A percentile compares a stretch with the other conserved stretches of the same genome.
phyloP scores from a whole-genome alignment of 2,888 invertebrate genomes.

The Melinaea menophilus region DNA sequence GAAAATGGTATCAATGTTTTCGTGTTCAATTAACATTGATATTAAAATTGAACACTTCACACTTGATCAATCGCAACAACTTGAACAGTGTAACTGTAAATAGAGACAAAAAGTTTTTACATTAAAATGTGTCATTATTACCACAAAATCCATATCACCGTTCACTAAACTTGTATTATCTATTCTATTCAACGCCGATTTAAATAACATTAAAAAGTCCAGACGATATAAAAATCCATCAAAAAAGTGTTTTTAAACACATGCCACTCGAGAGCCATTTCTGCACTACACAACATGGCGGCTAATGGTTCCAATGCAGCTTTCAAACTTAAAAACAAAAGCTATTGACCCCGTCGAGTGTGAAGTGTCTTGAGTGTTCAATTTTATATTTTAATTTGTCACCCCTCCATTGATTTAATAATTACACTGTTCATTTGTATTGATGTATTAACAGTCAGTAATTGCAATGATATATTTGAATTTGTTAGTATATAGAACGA shows the following conservation, averaged over 20 bases:
- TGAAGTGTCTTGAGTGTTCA: not conserved
- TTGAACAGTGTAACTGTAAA: too few relatives aligned
- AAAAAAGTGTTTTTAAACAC: slow-evolving; percentile 9
- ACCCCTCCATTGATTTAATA: not conserved
- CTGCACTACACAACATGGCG: slow-evolving; percentile 34
- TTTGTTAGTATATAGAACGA: too few relatives aligned
- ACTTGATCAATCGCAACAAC: too few relatives aligned
- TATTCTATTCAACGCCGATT: not conserved
- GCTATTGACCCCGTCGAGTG: slow-evolving; percentile 6
- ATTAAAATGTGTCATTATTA: too few relatives aligned
- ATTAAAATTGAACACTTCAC: too few relatives aligned
- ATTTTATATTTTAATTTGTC: not conserved
- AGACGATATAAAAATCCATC: slow-evolving; percentile 4
- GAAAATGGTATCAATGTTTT: too few relatives aligned
- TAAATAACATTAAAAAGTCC: not conserved
- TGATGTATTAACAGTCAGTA: too few relatives aligned
- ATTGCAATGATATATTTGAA: too few relatives aligned
- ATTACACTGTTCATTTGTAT: not conserved
- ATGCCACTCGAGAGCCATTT: slow-evolving; percentile 19
- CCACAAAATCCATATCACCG: too few relatives aligned
- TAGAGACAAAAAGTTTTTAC: too few relatives aligned
- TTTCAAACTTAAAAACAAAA: slow-evolving; percentile 28
- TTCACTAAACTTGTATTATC: not conserved
- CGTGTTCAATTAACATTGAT: too few relatives aligned
- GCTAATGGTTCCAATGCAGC: slow-evolving; percentile 32